Percentiles rank a stretch among this genome's conserved stretches.
phyloP scores from a whole-genome alignment of 2,113 vertebrate genomes.

The Nothobranchius kuhntae region DNA sequence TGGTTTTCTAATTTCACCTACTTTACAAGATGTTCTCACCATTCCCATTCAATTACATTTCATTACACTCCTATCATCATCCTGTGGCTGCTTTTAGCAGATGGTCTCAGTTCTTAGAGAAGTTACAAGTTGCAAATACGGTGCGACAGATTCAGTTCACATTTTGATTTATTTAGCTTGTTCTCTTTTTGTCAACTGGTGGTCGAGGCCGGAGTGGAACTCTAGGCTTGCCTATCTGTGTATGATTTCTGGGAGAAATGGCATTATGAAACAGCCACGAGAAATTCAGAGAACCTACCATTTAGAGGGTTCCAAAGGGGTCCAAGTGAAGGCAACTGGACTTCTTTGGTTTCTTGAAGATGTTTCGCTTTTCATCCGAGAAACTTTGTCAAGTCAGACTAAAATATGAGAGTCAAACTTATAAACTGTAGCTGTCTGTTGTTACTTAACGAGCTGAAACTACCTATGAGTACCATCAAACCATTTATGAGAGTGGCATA shows the following conservation, averaged over 20 bases:
- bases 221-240: constrained; percentile 25
- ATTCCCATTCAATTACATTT: constrained; percentile 21
- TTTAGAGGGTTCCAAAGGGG: constrained; percentile 11
- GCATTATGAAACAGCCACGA: constrained; percentile 29
- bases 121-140: constrained; percentile 22
- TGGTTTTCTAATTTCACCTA: constrained; percentile 13
- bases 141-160: constrained; percentile 50
- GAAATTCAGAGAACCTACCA: constrained; percentile 47
- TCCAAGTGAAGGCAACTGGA: too few relatives aligned
- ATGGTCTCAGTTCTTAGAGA: constrained; percentile 14
- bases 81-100: constrained; percentile 3
- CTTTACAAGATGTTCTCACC: constrained; percentile 8
- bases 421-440: too few relatives aligned
- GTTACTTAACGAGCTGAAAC: too few relatives aligned
- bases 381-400: too few relatives aligned
- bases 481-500: too few relatives aligned
- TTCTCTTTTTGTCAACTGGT: constrained; percentile 18
- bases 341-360: too few relatives aligned
- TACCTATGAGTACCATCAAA: too few relatives aligned
- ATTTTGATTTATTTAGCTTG: constrained; percentile 34
- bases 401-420: too few relatives aligned
- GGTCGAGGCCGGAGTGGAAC: constrained; percentile 32
- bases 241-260: constrained; percentile 31
- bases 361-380: too few relatives aligned
- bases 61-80: constrained; percentile 23